phyloP scores from a whole-genome alignment of 2,113 vertebrate species.

The Prochilodus magdalenae region DNA sequence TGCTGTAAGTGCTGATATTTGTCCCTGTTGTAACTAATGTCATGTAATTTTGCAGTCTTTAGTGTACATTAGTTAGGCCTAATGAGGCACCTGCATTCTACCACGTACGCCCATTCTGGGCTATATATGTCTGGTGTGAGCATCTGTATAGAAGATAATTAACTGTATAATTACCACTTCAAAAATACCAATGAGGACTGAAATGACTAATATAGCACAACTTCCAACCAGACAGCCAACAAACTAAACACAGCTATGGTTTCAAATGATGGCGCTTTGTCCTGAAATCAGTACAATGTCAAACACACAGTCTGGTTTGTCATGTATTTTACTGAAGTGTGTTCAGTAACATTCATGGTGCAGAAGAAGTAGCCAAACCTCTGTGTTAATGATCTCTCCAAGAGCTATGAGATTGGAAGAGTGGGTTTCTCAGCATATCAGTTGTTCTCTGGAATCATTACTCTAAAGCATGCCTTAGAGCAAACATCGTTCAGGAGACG shows the following conservation, averaged over 20 bases:
- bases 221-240: not conserved
- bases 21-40: not conserved
- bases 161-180: not conserved
- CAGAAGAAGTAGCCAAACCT: too few species aligned
- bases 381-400: too few species aligned
- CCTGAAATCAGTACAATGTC: too few species aligned
- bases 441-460: too few species aligned
- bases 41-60: not conserved
- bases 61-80: not conserved
- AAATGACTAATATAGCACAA: not conserved
- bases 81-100: not conserved
- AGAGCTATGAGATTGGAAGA: too few species aligned
- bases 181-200: not conserved
- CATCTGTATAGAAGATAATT: not conserved
- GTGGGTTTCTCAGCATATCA: too few species aligned
- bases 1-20: slow-evolving; percentile 12
- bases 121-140: not conserved
- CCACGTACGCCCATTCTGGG: not conserved
- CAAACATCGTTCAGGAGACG: too few species aligned
- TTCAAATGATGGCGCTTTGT: not conserved
- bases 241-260: not conserved
- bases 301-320: too few species aligned
- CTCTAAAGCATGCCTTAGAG: too few species aligned
- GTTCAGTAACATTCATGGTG: too few species aligned
- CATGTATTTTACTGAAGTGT: too few species aligned